A percentile compares a stretch with the other conserved stretches of the same genome.
Conservation (phyloP, 2,797 vertebrate genomes). For the Rhinella marina region DNA sequence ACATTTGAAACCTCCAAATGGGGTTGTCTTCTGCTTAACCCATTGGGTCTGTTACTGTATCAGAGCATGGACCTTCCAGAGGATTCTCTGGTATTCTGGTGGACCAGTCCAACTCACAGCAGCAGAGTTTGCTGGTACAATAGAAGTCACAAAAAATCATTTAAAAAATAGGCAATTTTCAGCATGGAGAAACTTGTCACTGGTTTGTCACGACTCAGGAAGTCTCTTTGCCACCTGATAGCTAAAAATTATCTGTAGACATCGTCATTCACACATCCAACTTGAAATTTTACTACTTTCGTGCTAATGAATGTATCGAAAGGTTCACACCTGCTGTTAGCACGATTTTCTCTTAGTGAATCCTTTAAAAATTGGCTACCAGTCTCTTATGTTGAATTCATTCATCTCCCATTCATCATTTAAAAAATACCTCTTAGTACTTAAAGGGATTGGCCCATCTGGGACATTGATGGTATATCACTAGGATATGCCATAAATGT, state of each 20-base stretch:
- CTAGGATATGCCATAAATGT: too few species aligned
- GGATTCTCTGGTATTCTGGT: background rate
- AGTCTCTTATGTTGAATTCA: background rate
- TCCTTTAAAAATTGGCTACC: background rate
- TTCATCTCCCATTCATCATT: background rate
- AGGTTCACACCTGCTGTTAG: conserved; percentile 46
- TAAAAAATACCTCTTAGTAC: background rate
- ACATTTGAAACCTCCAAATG: background rate
- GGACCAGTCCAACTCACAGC: background rate
- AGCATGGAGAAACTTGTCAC: background rate
- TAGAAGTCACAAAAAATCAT: background rate
- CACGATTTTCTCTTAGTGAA: conserved; percentile 35
- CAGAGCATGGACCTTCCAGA: background rate
- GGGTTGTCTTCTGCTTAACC: background rate
- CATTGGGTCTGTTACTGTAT: background rate
- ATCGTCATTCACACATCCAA: conserved; percentile 50
- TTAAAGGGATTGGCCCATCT: background rate
- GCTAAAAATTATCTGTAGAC: conserved; percentile 48
- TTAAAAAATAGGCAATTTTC: background rate
- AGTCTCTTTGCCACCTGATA: conserved; percentile 34
- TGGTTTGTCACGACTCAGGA: conserved; percentile 44
- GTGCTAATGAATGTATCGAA: conserved; percentile 57
- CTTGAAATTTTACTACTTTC: conserved; percentile 52
- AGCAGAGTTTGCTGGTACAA: background rate
- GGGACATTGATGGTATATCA: too few species aligned